Percentiles rank a stretch among this genome's conserved stretches.
These are phyloP conservation scores for Kudoa iwatai DNA, from an alignment of 30 jellyfish, hydroid and myxozoan genomes.

Conservation along the genomic window DNA sequence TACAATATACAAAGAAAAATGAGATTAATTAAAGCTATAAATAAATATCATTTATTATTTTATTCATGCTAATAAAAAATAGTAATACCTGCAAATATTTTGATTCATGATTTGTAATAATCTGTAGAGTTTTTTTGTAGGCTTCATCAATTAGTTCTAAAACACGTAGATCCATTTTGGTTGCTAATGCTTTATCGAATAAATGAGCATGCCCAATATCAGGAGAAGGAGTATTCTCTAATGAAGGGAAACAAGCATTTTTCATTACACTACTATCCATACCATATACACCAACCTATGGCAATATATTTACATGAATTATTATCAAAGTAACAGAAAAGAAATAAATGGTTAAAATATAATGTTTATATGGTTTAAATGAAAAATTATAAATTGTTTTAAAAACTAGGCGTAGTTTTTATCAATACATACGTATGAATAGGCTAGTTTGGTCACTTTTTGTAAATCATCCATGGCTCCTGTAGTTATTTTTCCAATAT, in stretches of 20 bases:
- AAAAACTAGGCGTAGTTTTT: not conserved
- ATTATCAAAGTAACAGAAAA: not conserved
- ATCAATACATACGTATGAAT: slow-evolving; percentile 28
- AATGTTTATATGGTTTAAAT: not conserved
- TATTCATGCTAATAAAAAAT: too few relatives aligned
- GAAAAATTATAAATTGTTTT: not conserved
- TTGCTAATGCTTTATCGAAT: slow-evolving; percentile 90
- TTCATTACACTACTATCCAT: slow-evolving; percentile 62
- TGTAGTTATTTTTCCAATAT: slow-evolving; percentile 62
- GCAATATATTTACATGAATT: not conserved
- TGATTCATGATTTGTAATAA: slow-evolving; percentile 13
- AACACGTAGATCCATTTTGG: slow-evolving; percentile 68
- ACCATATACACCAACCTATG: slow-evolving; percentile 65
- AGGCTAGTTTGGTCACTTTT: slow-evolving; percentile 65
- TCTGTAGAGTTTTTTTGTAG: slow-evolving; percentile 10
- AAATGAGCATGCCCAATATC: too few relatives aligned
- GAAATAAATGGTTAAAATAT: not conserved
- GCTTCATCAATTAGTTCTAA: slow-evolving; percentile 45
- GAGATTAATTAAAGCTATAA: too few relatives aligned
- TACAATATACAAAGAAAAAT: too few relatives aligned
- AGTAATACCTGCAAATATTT: too few relatives aligned
- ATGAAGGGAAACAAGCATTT: slow-evolving; percentile 36
- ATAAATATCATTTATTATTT: too few relatives aligned
- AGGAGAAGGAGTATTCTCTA: slow-evolving; percentile 57
- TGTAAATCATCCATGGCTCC: slow-evolving; percentile 92